phyloP scores from a whole-genome alignment of 1,140 invertebrate species.

The Yoshiicerus persimilis region DNA sequence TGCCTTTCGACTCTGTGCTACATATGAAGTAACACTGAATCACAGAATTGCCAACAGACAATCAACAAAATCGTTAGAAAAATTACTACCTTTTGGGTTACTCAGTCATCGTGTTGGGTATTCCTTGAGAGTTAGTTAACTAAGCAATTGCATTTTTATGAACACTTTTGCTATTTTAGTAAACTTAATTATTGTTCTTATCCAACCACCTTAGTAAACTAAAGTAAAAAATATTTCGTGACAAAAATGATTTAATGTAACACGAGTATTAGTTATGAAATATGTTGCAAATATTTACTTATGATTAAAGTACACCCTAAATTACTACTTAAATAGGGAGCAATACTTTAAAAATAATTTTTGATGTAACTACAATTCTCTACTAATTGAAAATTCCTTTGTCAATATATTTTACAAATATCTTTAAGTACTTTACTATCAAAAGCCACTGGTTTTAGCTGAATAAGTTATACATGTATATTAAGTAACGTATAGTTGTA shows the following conservation, averaged over 20 bases:
- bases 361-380: too few relatives aligned
- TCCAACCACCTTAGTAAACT: too few relatives aligned
- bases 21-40: neutral
- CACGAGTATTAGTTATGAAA: too few relatives aligned
- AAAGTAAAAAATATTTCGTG: too few relatives aligned
- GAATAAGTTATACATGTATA: neutral
- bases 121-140: neutral
- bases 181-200: neutral
- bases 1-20: neutral
- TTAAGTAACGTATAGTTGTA: neutral
- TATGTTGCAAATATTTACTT: too few relatives aligned
- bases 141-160: neutral
- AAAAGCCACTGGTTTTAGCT: neutral
- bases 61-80: neutral
- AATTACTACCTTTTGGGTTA: neutral
- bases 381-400: too few relatives aligned
- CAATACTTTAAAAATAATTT: too few relatives aligned
- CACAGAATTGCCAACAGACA: conserved; percentile 14
- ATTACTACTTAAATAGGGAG: too few relatives aligned
- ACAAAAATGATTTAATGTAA: too few relatives aligned
- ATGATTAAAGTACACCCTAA: too few relatives aligned
- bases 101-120: neutral
- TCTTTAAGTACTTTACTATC: neutral
- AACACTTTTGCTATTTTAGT: neutral
- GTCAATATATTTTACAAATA: neutral